Evolutionary conservation across 2,113 vertebrate genomes (phyloP).

Genomic region (Hippopotamus amphibius): DNA sequence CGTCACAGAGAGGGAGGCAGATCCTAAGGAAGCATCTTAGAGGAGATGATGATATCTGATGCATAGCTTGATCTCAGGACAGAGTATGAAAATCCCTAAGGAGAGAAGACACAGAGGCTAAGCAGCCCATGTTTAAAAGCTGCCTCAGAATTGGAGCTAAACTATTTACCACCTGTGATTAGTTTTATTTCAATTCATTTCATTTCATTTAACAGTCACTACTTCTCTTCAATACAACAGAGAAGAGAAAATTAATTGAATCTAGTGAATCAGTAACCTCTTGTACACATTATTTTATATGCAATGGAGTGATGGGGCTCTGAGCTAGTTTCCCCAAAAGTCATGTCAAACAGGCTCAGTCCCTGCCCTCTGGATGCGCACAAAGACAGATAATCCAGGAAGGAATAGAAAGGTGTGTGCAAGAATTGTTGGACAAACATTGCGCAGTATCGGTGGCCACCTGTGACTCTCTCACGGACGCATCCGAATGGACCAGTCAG

Average conservation of each 20-base stretch:
- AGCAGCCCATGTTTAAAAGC: conserved; percentile 9
- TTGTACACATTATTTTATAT: conserved; percentile 1
- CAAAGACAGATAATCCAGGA: conserved; percentile 22
- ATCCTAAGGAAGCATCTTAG: neutral
- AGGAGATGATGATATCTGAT: neutral
- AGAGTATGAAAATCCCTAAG: conserved; percentile 28
- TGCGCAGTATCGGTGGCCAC: neutral
- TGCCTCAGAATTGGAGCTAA: neutral
- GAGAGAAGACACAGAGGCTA: neutral
- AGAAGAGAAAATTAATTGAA: conserved; percentile 53
- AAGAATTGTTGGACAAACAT: neutral
- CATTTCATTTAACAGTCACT: conserved; percentile 27
- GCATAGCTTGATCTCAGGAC: neutral
- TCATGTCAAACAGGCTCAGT: neutral
- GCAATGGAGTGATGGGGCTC: neutral
- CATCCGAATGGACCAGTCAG: neutral
- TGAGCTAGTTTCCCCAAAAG: conserved; percentile 45
- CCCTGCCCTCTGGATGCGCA: neutral
- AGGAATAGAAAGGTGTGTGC: neutral
- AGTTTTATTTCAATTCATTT: conserved; percentile 34
- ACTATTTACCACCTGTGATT: neutral
- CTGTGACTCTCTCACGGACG: neutral
- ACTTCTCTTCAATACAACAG: conserved; percentile 20
- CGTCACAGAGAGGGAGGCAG: neutral
- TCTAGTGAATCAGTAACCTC: neutral